A percentile compares a stretch with the other conserved stretches of the same genome.
These are phyloP conservation scores for Rhadinocentrus ornatus DNA, from an alignment of 2,797 vertebrate species.

Conservation along the genomic window DNA sequence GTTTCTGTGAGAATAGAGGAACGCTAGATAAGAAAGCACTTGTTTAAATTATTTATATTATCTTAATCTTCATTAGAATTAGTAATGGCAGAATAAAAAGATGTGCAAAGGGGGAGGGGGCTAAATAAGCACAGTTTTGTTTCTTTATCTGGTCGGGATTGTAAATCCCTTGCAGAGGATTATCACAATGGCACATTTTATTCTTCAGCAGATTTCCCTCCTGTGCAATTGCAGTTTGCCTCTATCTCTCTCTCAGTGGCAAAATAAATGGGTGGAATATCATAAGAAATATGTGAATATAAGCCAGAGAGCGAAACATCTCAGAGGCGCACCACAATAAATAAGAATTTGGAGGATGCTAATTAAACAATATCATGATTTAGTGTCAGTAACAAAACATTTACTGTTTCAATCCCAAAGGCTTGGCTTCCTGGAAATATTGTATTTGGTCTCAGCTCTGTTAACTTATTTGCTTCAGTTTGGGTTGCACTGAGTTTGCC, in stretches of 20 bases:
- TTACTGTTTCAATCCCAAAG: conserved; percentile 65
- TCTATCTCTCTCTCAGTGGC: conserved; percentile 52
- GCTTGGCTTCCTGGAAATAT: conserved; percentile 69
- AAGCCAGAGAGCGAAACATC: conserved; percentile 67
- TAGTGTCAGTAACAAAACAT: conserved; percentile 70
- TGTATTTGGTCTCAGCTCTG: conserved; percentile 56
- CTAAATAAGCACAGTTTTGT: conserved; percentile 50
- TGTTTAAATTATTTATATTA: conserved; percentile 32
- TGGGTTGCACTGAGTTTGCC: conserved; percentile 29
- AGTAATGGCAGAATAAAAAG: conserved; percentile 30
- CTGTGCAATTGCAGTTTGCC: conserved; percentile 64
- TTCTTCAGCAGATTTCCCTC: conserved; percentile 52
- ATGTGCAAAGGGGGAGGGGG: conserved; percentile 8
- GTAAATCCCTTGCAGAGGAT: conserved; percentile 58
- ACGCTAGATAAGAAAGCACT: conserved; percentile 18
- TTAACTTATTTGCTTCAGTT: conserved; percentile 41
- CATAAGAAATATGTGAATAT: conserved; percentile 66
- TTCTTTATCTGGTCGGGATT: conserved; percentile 48
- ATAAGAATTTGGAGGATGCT: conserved; percentile 65
- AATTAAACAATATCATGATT: conserved; percentile 79
- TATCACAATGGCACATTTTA: conserved; percentile 68
- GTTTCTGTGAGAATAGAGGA: conserved; percentile 20
- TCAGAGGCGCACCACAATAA: conserved; percentile 70
- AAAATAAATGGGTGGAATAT: conserved; percentile 71
- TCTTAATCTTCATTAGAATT: conserved; percentile 30